Percentiles rank a stretch among this genome's conserved stretches.
Conservation (phyloP, 2,888 invertebrate species). For the Allophyes oxyacanthae region DNA sequence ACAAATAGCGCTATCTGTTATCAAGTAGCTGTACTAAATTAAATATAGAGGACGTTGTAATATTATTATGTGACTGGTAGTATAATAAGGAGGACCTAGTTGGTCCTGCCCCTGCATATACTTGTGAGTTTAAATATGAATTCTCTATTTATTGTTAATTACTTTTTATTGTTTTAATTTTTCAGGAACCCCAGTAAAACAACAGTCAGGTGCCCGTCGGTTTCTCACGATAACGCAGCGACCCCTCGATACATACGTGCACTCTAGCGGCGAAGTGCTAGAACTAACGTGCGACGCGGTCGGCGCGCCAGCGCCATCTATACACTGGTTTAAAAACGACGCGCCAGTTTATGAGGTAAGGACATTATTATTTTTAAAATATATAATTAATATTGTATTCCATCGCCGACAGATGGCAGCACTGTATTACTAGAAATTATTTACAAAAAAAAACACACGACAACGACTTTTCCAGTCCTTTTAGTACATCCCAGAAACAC, state of each 20-base stretch:
- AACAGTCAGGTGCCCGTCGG: conserved; percentile 48
- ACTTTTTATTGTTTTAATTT: neutral
- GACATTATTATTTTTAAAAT: neutral
- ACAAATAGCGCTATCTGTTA: conserved; percentile 32
- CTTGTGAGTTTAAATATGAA: too few species aligned
- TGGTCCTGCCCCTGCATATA: too few species aligned
- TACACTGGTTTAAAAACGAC: conserved; percentile 95
- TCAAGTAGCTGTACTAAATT: conserved; percentile 22
- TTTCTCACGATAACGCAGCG: conserved; percentile 66
- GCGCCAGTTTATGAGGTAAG: conserved; percentile 91
- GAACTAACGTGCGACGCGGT: conserved; percentile 95
- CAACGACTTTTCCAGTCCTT: too few species aligned
- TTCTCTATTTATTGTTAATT: neutral
- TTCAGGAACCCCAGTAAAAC: conserved; percentile 58
- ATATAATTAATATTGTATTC: too few species aligned
- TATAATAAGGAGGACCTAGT: too few species aligned
- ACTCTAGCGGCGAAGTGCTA: conserved; percentile 86
- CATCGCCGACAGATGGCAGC: too few species aligned
- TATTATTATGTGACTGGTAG: too few species aligned
- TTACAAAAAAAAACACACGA: too few species aligned
- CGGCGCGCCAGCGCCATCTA: conserved; percentile 94
- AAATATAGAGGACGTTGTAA: too few species aligned
- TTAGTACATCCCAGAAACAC: too few species aligned
- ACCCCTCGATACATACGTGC: conserved; percentile 83
- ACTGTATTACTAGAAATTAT: too few species aligned